Conservation (phyloP, 2,797 vertebrate species). For the Margarornis squamiger region DNA sequence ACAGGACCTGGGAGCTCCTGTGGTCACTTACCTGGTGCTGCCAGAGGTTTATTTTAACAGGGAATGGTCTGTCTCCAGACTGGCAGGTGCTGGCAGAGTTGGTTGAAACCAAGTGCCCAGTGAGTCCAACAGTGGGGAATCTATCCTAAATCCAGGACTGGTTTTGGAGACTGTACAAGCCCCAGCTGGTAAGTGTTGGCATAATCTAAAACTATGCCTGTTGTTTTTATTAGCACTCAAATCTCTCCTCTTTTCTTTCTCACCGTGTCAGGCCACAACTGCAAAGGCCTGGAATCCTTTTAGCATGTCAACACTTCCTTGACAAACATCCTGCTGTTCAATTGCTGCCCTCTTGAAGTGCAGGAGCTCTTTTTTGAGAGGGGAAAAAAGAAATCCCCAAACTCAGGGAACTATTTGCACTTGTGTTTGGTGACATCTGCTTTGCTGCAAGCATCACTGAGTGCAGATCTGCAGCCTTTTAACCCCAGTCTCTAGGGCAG, state of each 20-base stretch:
- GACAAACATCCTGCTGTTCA: constrained; percentile 32
- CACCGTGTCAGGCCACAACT: neutral
- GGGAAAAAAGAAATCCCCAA: neutral
- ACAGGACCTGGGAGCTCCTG: neutral
- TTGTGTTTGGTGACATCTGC: neutral
- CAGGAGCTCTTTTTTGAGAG: neutral
- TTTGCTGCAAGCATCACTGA: neutral
- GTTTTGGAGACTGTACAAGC: neutral
- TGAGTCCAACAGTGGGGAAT: neutral
- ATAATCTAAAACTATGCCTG: neutral
- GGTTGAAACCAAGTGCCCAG: neutral
- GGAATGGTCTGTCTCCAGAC: neutral
- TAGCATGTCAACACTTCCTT: constrained; percentile 1
- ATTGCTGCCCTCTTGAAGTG: neutral
- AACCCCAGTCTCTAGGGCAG: constrained; percentile 3
- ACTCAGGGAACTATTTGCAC: neutral
- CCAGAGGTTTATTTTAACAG: neutral
- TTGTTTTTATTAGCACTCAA: neutral
- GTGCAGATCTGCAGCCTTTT: neutral
- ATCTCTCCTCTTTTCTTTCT: neutral
- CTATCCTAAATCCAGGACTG: neutral
- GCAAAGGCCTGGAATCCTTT: constrained; percentile 1
- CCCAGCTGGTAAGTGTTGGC: neutral
- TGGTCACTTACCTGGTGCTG: neutral
- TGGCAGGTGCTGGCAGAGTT: neutral